Conservation (phyloP, 2,113 vertebrate species). For the Pituophis catenifer region DNA sequence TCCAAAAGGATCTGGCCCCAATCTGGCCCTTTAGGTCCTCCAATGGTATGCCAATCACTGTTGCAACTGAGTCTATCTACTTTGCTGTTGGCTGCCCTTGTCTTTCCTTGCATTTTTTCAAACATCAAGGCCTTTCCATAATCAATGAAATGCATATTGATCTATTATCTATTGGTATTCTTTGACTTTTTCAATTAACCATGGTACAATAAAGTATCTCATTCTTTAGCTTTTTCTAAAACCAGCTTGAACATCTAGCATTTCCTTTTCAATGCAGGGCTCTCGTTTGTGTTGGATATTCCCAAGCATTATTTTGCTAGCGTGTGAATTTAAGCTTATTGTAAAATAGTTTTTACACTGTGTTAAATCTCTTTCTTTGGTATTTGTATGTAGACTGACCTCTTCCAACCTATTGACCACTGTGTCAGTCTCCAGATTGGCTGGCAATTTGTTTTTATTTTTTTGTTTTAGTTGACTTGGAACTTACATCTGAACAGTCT, state of each 20-base stretch:
- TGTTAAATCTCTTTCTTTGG: background rate
- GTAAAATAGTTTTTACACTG: background rate
- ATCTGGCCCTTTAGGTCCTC: background rate
- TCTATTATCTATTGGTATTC: background rate
- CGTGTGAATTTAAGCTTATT: background rate
- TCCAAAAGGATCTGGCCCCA: background rate
- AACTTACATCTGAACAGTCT: background rate
- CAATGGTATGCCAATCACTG: background rate
- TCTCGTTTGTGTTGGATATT: background rate
- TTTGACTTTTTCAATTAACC: background rate
- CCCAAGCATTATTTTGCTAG: background rate
- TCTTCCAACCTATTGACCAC: background rate
- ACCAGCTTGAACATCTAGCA: background rate
- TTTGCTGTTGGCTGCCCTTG: background rate
- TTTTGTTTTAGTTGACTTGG: background rate
- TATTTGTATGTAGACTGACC: background rate
- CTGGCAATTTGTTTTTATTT: background rate
- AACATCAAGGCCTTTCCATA: background rate
- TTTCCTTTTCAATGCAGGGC: background rate
- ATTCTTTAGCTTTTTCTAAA: background rate
- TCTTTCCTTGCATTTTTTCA: background rate
- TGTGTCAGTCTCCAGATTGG: background rate
- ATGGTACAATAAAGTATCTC: background rate
- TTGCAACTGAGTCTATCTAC: background rate
- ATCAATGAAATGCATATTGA: background rate